Conservation (phyloP, 2,888 invertebrate genomes). For the Oxycera nigricornis region DNA sequence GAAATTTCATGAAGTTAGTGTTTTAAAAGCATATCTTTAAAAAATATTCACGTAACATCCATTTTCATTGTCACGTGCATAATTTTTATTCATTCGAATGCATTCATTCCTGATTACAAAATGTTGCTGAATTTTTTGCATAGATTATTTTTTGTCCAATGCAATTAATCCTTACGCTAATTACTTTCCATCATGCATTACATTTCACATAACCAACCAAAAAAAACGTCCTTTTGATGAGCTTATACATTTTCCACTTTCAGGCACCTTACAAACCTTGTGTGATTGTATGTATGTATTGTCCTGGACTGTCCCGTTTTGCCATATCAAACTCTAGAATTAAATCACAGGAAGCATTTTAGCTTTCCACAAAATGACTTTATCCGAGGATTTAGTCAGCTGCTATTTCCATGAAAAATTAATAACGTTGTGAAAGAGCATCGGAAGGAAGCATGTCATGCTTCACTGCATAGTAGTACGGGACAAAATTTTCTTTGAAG, state of each 20-base stretch:
- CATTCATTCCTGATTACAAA: not conserved
- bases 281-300: not conserved
- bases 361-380: slow-evolving; percentile 31
- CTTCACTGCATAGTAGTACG: not conserved
- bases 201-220: slow-evolving; percentile 4
- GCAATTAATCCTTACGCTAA: slow-evolving; percentile 25
- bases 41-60: not conserved
- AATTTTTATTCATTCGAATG: not conserved
- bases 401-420: slow-evolving; percentile 38
- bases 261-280: not conserved
- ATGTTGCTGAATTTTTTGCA: not conserved
- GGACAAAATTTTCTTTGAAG: not conserved
- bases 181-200: slow-evolving; percentile 19
- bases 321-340: not conserved
- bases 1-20: too few relatives aligned
- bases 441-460: slow-evolving; percentile 22
- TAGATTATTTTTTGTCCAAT: not conserved
- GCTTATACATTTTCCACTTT: slow-evolving; percentile 19
- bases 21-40: not conserved
- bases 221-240: slow-evolving; percentile 21
- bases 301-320: not conserved
- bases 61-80: not conserved
- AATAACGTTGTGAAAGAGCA: slow-evolving; percentile 36
- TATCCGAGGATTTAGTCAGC: slow-evolving; percentile 32
- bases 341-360: slow-evolving; percentile 40